phyloP scores from a whole-genome alignment of 2,888 invertebrate species.

The Ellobium chinense region DNA sequence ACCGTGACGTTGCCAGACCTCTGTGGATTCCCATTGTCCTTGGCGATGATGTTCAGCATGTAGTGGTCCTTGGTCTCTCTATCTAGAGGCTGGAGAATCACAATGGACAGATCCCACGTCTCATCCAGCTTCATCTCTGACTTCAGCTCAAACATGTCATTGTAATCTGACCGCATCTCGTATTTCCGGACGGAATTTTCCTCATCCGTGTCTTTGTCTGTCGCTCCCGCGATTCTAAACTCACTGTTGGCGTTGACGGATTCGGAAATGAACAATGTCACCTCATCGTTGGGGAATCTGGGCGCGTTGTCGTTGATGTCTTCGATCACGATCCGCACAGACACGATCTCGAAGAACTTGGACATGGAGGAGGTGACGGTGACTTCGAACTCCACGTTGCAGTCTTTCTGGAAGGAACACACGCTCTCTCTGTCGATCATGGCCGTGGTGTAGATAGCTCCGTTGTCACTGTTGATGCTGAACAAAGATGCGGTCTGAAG shows the following conservation, averaged over 20 bases:
- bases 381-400: slow-evolving; percentile 59
- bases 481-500: slow-evolving; percentile 52
- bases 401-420: slow-evolving; percentile 54
- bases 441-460: slow-evolving; percentile 58
- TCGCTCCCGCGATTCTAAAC: slow-evolving; percentile 51
- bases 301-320: slow-evolving; percentile 59
- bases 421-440: slow-evolving; percentile 64
- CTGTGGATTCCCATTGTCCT: slow-evolving; percentile 61
- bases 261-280: slow-evolving; percentile 50
- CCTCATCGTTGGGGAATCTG: slow-evolving; percentile 47
- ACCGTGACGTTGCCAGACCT: slow-evolving; percentile 58
- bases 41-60: slow-evolving; percentile 60
- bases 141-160: slow-evolving; percentile 50
- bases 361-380: slow-evolving; percentile 50
- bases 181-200: slow-evolving; percentile 52
- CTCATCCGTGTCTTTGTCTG: slow-evolving; percentile 50
- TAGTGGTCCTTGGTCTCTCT: slow-evolving; percentile 62
- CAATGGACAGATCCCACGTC: slow-evolving; percentile 57
- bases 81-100: slow-evolving; percentile 58
- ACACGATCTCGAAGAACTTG: slow-evolving; percentile 52
- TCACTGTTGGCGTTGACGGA: slow-evolving; percentile 48
- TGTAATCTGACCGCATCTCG: slow-evolving; percentile 48
- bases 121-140: slow-evolving; percentile 61
- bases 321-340: slow-evolving; percentile 51
- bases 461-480: slow-evolving; percentile 57